A percentile compares a stretch with the other conserved stretches of the same genome.
phyloP scores from a whole-genome alignment of 2,113 vertebrate species.

The Rafetus swinhoei region DNA sequence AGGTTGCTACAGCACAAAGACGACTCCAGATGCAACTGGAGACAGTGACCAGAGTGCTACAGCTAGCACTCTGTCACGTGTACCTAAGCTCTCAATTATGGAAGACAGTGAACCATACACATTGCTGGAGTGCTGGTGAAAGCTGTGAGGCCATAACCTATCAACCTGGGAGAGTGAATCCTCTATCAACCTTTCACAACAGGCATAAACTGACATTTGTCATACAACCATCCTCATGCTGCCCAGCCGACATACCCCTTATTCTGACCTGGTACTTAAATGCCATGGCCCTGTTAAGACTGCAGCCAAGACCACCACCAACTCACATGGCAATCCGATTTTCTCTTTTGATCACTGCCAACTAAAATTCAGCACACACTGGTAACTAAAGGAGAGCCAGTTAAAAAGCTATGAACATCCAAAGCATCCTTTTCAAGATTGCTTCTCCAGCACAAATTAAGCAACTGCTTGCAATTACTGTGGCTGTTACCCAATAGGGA shows the following conservation, averaged over 20 bases:
- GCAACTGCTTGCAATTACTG: not conserved
- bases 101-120: not conserved
- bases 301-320: not conserved
- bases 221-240: not conserved
- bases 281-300: not conserved
- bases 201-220: not conserved
- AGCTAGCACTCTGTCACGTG: not conserved
- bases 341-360: not conserved
- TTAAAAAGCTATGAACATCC: not conserved
- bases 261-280: not conserved
- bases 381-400: not conserved
- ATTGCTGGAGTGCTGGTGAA: not conserved
- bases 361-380: not conserved
- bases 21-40: not conserved
- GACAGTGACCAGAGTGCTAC: not conserved
- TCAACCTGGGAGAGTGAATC: not conserved
- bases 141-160: not conserved
- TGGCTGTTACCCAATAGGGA: not conserved
- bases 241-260: not conserved
- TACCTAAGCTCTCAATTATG: not conserved
- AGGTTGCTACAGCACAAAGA: not conserved
- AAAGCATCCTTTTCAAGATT: not conserved
- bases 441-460: not conserved
- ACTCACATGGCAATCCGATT: not conserved
- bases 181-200: not conserved